Percentiles rank a stretch among this genome's conserved stretches.
Conservation (phyloP, 2,113 vertebrate genomes). For the Labeo catla region DNA sequence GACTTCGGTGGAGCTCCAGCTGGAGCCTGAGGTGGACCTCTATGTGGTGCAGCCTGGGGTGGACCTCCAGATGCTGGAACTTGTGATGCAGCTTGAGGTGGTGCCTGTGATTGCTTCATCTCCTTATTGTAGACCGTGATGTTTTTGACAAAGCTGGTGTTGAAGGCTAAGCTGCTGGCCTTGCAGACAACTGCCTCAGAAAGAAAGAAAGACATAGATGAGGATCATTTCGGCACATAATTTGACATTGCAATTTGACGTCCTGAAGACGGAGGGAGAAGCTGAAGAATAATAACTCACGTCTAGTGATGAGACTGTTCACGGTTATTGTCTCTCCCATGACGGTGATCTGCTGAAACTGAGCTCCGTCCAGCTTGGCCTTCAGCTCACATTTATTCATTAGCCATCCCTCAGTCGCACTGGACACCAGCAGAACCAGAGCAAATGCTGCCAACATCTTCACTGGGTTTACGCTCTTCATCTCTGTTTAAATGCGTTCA, state of each 20-base stretch:
- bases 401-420: conserved; percentile 46
- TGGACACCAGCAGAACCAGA: conserved; percentile 52
- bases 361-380: neutral
- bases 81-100: too few relatives aligned
- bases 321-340: conserved; percentile 5
- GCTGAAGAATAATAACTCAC: neutral
- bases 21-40: neutral
- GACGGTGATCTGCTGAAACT: neutral
- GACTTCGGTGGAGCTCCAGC: neutral
- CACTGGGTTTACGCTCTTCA: conserved; percentile 9
- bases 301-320: accelerated
- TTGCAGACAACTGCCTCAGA: neutral
- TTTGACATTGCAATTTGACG: neutral
- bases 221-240: neutral
- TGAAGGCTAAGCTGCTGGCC: neutral
- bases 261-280: neutral
- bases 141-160: conserved; percentile 21
- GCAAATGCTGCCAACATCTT: conserved; percentile 53
- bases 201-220: neutral
- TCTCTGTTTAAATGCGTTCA: too few relatives aligned
- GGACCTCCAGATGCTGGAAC: neutral
- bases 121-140: neutral
- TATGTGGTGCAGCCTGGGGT: neutral
- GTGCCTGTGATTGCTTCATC: neutral
- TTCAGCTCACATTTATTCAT: conserved; percentile 61